A percentile compares a stretch with the other conserved stretches of the same genome.
phyloP scores from a whole-genome alignment of 1,140 invertebrate genomes.

The Drosophila dunni region DNA sequence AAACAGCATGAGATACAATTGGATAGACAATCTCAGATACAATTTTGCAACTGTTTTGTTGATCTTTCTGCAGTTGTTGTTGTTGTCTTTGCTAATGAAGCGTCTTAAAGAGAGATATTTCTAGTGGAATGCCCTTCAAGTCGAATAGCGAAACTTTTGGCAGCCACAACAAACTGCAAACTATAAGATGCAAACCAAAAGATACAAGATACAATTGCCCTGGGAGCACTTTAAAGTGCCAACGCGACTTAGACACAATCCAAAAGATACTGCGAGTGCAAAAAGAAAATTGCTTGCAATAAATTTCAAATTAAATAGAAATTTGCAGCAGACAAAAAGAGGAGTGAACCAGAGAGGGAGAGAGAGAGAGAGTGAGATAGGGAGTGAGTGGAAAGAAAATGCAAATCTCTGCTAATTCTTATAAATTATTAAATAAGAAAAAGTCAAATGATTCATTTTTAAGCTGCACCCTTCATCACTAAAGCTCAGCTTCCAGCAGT shows the following conservation, averaged over 20 bases:
- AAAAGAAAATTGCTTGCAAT: conserved; percentile 71
- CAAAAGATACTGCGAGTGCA: conserved; percentile 17
- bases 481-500: conserved; percentile 73
- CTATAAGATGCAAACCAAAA: conserved; percentile 37
- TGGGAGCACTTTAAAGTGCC: conserved; percentile 48
- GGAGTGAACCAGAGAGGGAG: not conserved
- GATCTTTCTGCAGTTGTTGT: conserved; percentile 17
- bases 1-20: conserved; percentile 36
- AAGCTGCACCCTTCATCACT: conserved; percentile 80
- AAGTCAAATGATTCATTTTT: conserved; percentile 83
- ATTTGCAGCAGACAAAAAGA: conserved; percentile 63
- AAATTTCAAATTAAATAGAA: conserved; percentile 83
- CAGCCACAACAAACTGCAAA: conserved; percentile 30
- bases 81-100: conserved; percentile 66
- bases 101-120: conserved; percentile 32
- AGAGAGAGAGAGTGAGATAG: conserved; percentile 7
- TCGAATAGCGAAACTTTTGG: conserved; percentile 25
- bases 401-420: conserved; percentile 83
- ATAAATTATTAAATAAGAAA: conserved; percentile 84
- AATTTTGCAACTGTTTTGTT: conserved; percentile 36
- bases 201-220: conserved; percentile 41
- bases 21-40: conserved; percentile 20
- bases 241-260: conserved; percentile 10
- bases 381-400: conserved; percentile 59
- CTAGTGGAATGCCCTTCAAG: conserved; percentile 20